Evolutionary conservation across 2,888 invertebrate genomes (phyloP), one percentile per base, ranked within the genome.

Genomic region (Dicranocentrus wangi): DNA sequence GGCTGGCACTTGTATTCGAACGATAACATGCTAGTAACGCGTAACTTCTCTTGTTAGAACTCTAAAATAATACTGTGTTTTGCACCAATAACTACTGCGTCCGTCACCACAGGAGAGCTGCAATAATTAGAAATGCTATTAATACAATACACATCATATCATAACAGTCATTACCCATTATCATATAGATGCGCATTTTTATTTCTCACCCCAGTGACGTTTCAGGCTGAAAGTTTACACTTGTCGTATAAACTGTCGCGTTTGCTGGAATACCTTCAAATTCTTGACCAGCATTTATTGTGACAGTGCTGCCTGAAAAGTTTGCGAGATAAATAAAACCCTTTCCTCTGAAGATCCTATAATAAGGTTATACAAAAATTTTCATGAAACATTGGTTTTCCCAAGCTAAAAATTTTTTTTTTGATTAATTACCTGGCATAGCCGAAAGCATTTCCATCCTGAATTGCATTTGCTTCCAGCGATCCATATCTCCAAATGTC

Each of bases 401-500:
- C 13, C 13, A 51, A 25, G 13, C 55, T 25, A 10, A 17, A 7
- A n/a, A 17, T 39, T 28, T 32, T 0, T 2, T 23, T 27, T 23
- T 32, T 28, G 5, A n/a, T 32, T 15, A 58, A 25, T 0, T 70
- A 78, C 63, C 68, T 69, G 7, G 58, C 39, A 39, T 55, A 60
- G 2, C 28, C 72, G 42, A 58, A 43, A 0, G 42, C 28, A 23
- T 53, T 42, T 13, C 71, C 81, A 60, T 53, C 60, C 21, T 76
- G 47, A n/a, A 63, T 7, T 13, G 81, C 66, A 2, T 58, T 53
- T 0, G 71, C 76, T 65, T 76, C 70, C 2, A 81, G 27, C 21
- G 70, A 86, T 0, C 95, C 94, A 88, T 93, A 92, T 90, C 92
- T 83, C 83, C 85, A 84, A 0, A 75, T 78, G 25, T 81, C 68